Percentiles rank a stretch among this genome's conserved stretches.
Evolutionary conservation across 1,140 invertebrate species (phyloP).

Genomic region (Drosophila cardini): DNA sequence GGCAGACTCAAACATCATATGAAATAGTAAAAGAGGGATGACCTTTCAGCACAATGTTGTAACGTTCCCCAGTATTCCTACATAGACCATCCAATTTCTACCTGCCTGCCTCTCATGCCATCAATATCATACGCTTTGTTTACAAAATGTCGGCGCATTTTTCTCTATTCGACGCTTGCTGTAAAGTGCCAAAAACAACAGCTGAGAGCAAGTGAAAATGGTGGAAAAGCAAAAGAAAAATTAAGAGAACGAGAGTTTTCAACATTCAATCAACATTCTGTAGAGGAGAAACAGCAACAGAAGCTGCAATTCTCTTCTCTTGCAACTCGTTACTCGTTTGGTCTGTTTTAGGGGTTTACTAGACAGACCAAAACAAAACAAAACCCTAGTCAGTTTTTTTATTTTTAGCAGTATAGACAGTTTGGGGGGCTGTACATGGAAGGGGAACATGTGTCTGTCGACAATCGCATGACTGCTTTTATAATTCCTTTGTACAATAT

Average conservation of each 20-base stretch:
- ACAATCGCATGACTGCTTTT: conserved; percentile 58
- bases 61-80: neutral
- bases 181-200: conserved; percentile 53
- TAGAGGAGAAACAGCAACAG: conserved; percentile 11
- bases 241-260: conserved; percentile 15
- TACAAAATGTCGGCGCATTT: conserved; percentile 61
- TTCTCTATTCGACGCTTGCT: conserved; percentile 32
- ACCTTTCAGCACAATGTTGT: conserved; percentile 33
- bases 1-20: conserved; percentile 43
- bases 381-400: conserved; percentile 20
- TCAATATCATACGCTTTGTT: conserved; percentile 50
- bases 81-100: neutral
- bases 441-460: conserved; percentile 53
- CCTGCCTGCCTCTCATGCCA: neutral
- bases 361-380: conserved; percentile 63
- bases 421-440: neutral
- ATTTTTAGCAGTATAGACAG: neutral
- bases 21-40: conserved; percentile 27
- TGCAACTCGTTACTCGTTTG: conserved; percentile 24
- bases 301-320: conserved; percentile 13
- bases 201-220: conserved; percentile 16
- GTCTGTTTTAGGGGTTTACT: conserved; percentile 25
- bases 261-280: conserved; percentile 62
- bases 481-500: conserved; percentile 74
- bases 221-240: conserved; percentile 4